Percentiles rank a stretch among this genome's conserved stretches.
phyloP scores from a whole-genome alignment of 2,797 vertebrate species.

The Champsocephalus esox region DNA sequence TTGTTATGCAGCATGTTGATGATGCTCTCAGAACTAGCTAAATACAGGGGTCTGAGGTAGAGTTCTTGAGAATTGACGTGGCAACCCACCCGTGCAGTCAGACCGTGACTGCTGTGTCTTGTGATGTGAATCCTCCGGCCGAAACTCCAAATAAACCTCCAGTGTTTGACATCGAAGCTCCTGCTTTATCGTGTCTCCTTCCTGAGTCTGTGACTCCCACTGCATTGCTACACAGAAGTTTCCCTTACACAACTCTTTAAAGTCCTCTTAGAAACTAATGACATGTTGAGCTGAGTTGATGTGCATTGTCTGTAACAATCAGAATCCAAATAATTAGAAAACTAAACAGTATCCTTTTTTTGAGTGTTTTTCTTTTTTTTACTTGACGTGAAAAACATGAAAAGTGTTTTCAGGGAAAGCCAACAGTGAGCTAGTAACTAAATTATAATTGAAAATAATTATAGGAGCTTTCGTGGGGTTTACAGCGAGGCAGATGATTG shows the following conservation, averaged over 20 bases:
- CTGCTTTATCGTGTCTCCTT: too few species aligned
- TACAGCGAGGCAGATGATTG: conserved; percentile 29
- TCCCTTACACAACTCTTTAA: neutral
- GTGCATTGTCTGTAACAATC: neutral
- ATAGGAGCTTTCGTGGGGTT: conserved; percentile 18
- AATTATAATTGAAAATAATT: conserved; percentile 39
- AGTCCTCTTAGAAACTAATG: neutral
- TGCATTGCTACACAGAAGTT: too few species aligned
- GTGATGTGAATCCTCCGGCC: too few species aligned
- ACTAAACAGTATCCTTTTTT: conserved; percentile 4
- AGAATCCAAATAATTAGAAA: neutral
- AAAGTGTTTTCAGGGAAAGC: neutral
- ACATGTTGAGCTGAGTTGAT: conserved; percentile 16
- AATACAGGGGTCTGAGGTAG: too few species aligned
- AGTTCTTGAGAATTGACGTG: too few species aligned
- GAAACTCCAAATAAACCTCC: too few species aligned
- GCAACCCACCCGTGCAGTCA: too few species aligned
- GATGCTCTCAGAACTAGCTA: too few species aligned
- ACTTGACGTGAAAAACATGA: neutral
- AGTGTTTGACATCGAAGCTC: too few species aligned
- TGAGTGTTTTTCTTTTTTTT: neutral
- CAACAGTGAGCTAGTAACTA: conserved; percentile 17
- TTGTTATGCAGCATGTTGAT: too few species aligned
- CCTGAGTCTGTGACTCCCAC: too few species aligned
- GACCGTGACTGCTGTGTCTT: too few species aligned